Conservation (phyloP, 23 tunicate species). For the Corella eumyota region DNA sequence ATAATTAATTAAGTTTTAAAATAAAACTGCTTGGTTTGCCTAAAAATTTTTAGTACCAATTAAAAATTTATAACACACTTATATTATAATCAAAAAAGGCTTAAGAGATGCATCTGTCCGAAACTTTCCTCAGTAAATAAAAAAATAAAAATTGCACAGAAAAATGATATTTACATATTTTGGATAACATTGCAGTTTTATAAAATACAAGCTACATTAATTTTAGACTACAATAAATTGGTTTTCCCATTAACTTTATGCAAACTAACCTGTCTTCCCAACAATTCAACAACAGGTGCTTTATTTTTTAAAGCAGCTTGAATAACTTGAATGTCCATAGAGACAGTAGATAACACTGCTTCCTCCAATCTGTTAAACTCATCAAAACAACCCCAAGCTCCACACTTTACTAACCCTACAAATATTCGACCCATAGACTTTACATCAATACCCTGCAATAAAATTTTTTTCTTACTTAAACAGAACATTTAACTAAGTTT, state of each 20-base stretch:
- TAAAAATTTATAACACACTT: too few species aligned
- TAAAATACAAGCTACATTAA: background rate
- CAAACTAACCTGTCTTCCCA: conserved; percentile 37
- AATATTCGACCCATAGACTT: conserved; percentile 95
- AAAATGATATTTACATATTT: background rate
- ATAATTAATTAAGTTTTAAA: too few species aligned
- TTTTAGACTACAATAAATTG: background rate
- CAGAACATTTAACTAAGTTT: background rate
- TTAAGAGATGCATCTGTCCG: background rate
- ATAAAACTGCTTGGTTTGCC: too few species aligned
- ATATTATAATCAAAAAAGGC: background rate
- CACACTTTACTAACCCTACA: conserved; percentile 83
- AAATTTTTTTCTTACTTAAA: background rate
- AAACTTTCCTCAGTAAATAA: background rate
- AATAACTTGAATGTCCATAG: conserved; percentile 96
- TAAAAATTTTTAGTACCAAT: too few species aligned
- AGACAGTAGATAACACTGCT: conserved; percentile 82
- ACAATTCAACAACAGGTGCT: conserved; percentile 57
- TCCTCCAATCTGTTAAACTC: conserved; percentile 95
- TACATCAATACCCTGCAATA: conserved; percentile 79
- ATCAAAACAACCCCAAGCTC: conserved; percentile 99
- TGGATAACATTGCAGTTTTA: too few species aligned
- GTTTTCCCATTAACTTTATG: background rate
- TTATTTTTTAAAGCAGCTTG: conserved; percentile 73
- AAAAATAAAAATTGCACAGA: background rate